phyloP scores from a whole-genome alignment of 2,113 vertebrate genomes.

The Eudyptes chrysolophus region DNA sequence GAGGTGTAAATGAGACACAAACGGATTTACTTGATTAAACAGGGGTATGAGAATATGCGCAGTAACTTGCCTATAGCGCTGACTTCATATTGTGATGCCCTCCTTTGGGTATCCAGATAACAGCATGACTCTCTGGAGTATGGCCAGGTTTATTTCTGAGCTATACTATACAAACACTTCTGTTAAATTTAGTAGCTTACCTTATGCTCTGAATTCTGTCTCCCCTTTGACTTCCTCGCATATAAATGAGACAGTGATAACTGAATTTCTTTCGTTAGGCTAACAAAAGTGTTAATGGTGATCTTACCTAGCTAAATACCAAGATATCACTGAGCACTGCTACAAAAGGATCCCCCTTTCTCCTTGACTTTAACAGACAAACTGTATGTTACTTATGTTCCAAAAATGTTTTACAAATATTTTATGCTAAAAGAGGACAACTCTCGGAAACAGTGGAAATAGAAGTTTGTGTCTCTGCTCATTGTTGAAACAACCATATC shows the following conservation, averaged over 20 bases:
- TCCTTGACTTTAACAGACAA: not conserved
- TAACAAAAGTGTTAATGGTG: not conserved
- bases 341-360: not conserved
- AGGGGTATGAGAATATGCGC: not conserved
- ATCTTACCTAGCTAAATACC: not conserved
- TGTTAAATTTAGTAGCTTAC: not conserved
- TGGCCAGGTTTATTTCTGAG: not conserved
- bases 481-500: not conserved
- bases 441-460: not conserved
- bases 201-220: not conserved
- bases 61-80: not conserved
- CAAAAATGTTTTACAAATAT: not conserved
- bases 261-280: not conserved
- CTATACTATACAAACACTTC: not conserved
- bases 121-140: not conserved
- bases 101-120: not conserved
- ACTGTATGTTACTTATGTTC: not conserved
- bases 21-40: not conserved
- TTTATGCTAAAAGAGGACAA: not conserved
- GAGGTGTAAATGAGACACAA: not conserved
- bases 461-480: not conserved
- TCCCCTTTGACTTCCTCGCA: not conserved
- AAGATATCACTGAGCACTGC: not conserved
- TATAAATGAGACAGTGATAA: not conserved
- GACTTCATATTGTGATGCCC: not conserved